Evolutionary conservation across 2,888 invertebrate genomes (phyloP), one percentile per base, ranked within the genome.

Genomic region (Chloromyia formosa): DNA sequence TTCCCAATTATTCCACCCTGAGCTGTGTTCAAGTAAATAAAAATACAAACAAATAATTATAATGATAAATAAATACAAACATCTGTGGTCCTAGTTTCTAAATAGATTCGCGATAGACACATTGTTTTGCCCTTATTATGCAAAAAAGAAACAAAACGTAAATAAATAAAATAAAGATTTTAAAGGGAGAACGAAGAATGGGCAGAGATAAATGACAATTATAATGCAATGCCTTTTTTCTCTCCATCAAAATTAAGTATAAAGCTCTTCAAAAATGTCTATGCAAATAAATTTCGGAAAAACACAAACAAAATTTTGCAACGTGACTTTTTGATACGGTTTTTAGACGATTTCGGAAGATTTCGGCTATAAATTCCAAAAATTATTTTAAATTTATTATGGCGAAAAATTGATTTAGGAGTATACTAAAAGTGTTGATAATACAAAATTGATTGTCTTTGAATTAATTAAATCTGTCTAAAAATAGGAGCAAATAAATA

Each of bases 1-100:
- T 62, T 62, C 40, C 62, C 16, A 62, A 74, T 35, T 35, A 35
- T 78, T 79, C 80, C 79, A 79, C 79, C 78, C 79, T 81, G 83
- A 81, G 84, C 84, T 84, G 84, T 84, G 84, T 84, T 84, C 84
- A 84, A 80, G 80, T 81, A 9, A 2, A 35, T 35, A 35, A 35
- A 35, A 35, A 35, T 35, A 35, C 27, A 35, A 35, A 4, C 7
- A 35, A 35, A 35, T n/a, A n/a, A n/a, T n/a, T n/a, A n/a, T n/a
- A n/a, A n/a, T n/a, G 27, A 35, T 35, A 35, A 35, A 35, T 35
- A 49, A 71, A 71, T 56, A 18, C 62, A 77, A 69, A 49, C 77
- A 80, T 78, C 79, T 80, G 80, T 81, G 80, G 80, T 81, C 77
- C 78, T 80, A 80, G 79, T 76, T 77, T 66, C 68, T 74, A 66